Percentiles rank a stretch among this genome's conserved stretches.
phyloP scores from a whole-genome alignment of 2,888 invertebrate species.

The Octonoba sinensis region DNA sequence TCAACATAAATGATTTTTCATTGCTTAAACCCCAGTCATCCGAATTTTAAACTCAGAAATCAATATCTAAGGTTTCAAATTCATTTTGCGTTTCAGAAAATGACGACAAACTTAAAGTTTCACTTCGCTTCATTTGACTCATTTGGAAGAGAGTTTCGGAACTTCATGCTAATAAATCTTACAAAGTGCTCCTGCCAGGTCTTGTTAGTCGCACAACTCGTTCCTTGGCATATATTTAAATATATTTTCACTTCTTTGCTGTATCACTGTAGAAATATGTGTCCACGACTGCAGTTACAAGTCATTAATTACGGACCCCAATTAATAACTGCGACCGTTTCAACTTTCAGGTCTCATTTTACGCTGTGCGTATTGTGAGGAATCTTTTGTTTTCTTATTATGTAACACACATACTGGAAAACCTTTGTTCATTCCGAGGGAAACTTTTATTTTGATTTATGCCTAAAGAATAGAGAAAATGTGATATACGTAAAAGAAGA shows the following conservation, averaged over 20 bases:
- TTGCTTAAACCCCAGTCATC: no score
- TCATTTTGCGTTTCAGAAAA: no score
- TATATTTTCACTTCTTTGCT: conserved; percentile 42
- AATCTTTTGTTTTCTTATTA: no score
- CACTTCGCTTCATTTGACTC: conserved; percentile 13
- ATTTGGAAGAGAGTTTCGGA: conserved; percentile 9
- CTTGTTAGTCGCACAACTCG: conserved; percentile 36
- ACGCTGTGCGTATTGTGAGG: no score
- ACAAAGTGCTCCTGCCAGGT: conserved; percentile 31
- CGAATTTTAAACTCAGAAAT: no score
- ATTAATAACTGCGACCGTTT: conserved; percentile 44
- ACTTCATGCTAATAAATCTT: conserved; percentile 46
- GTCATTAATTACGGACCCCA: conserved; percentile 46
- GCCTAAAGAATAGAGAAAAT: no score
- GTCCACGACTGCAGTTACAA: conserved; percentile 9
- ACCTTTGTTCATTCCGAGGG: no score
- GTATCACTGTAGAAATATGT: conserved; percentile 1
- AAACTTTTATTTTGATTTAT: no score
- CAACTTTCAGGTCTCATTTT: conserved; percentile 13
- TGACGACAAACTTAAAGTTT: conserved; percentile 3
- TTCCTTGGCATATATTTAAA: conserved; percentile 30
- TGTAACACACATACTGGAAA: no score
- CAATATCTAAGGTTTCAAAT: no score
- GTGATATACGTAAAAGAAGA: no score
- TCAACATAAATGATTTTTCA: no score